These are phyloP conservation scores for Caenorhabditis angaria DNA, from an alignment of 2,888 invertebrate genomes.

Conservation along the genomic window DNA sequence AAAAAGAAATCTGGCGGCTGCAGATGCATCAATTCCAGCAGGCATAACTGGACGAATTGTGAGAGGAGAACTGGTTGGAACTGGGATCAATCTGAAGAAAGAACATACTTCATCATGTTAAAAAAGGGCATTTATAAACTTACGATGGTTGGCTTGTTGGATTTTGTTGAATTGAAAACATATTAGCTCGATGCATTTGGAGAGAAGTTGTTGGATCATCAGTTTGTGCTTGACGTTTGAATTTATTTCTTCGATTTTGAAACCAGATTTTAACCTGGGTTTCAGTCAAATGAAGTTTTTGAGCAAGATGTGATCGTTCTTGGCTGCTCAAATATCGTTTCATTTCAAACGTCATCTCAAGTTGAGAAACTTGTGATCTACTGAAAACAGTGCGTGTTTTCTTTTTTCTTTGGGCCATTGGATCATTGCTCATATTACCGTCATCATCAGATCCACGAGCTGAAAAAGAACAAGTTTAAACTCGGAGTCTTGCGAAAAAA, in stretches of 20 bases:
- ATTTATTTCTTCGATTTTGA: conserved; percentile 69
- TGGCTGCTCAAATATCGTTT: conserved; percentile 65
- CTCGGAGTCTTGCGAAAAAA: background rate
- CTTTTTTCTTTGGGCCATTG: conserved; percentile 59
- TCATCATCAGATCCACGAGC: conserved; percentile 57
- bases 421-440: conserved; percentile 31
- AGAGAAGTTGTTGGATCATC: conserved; percentile 47
- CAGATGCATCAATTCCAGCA: conserved; percentile 30
- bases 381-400: conserved; percentile 71
- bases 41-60: conserved; percentile 26
- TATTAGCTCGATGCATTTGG: conserved; percentile 44
- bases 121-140: background rate
- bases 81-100: conserved; percentile 22
- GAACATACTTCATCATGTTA: too few relatives aligned
- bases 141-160: conserved; percentile 19
- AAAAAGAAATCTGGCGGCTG: conserved; percentile 50
- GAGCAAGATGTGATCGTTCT: conserved; percentile 64
- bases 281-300: conserved; percentile 62
- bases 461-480: conserved; percentile 5
- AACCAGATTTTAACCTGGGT: conserved; percentile 72
- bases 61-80: conserved; percentile 15
- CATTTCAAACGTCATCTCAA: conserved; percentile 64
- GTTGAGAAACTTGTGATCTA: conserved; percentile 65
- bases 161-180: conserved; percentile 24
- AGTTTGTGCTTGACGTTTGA: conserved; percentile 56